Evolutionary conservation across 2,888 invertebrate species (phyloP), one percentile per base, ranked within the genome.

Genomic region (Sesia bembeciformis): DNA sequence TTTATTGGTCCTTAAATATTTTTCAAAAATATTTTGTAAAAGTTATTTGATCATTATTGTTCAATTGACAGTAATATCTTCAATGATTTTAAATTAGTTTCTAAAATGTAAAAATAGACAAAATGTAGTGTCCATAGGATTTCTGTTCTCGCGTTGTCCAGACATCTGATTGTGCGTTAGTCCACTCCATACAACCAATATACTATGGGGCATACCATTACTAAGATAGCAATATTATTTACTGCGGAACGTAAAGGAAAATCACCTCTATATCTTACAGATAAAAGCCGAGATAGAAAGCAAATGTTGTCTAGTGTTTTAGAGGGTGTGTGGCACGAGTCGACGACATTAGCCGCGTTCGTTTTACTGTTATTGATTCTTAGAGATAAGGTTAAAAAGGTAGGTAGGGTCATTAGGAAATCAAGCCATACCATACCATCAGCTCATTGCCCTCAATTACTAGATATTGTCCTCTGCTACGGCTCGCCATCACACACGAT

Each of bases 121-220:
- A 23, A 23, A 23, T 23, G 23, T 23, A 23, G 51, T 56, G 67
- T 77, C 72, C 41, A 66, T 23, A 40, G 3, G 40, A 55, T 66
- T 68, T 58, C 53, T 62, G 58, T 62, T 63, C 57, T 55, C 58
- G 63, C 66, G 74, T 76, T 78, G 80, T 79, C 77, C 78, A 75
- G 72, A 72, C 78, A 79, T 80, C 81, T 70, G 80, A 81, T 81
- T 78, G 74, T 71, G 70, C 69, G 64, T 66, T 65, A 68, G 72
- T 72, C 68, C 75, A 68, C 63, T 66, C 60, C 64, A 64, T 68
- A 72, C 72, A 69, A 70, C 69, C 70, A 67, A 71, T 68, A 61
- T 50, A 50, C 39, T 39, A 50, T 50, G 39, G 50, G 38, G 62
- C 53, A 54, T 56, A 60, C 62, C 56, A 64, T 65, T 64, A 60